phyloP scores from a whole-genome alignment of 2,797 vertebrate genomes.

The Paguma larvata region DNA sequence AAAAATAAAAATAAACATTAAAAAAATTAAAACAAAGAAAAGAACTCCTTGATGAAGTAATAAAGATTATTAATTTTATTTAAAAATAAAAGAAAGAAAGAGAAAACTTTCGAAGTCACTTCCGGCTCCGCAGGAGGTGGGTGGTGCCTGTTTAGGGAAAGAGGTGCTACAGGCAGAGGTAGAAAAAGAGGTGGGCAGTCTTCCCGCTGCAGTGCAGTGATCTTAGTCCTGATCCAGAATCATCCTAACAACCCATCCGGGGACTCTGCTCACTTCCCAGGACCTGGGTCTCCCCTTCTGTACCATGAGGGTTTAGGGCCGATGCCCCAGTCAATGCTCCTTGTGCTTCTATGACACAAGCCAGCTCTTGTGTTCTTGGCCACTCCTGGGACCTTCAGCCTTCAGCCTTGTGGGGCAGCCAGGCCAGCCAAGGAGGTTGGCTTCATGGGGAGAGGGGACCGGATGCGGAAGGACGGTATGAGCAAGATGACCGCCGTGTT shows the following conservation, averaged over 20 bases:
- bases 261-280: background rate
- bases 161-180: fast-evolving
- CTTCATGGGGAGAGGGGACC: background rate
- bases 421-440: background rate
- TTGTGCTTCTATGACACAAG: background rate
- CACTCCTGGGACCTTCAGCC: background rate
- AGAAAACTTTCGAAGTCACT: background rate
- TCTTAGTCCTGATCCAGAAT: background rate
- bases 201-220: background rate
- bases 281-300: background rate
- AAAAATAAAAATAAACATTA: too few relatives aligned
- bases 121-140: background rate
- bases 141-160: fast-evolving
- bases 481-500: fast-evolving
- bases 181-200: background rate
- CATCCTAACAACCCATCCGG: background rate
- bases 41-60: background rate
- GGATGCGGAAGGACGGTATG: background rate
- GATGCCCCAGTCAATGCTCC: background rate
- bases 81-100: background rate
- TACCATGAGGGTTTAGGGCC: background rate
- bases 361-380: background rate
- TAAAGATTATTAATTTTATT: background rate
- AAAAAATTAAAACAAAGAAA: background rate
- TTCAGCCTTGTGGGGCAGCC: background rate